Evolutionary conservation across 2,113 vertebrate species (phyloP), one percentile per base, ranked within the genome.

Genomic region (Phrynocephalus versicolor): DNA sequence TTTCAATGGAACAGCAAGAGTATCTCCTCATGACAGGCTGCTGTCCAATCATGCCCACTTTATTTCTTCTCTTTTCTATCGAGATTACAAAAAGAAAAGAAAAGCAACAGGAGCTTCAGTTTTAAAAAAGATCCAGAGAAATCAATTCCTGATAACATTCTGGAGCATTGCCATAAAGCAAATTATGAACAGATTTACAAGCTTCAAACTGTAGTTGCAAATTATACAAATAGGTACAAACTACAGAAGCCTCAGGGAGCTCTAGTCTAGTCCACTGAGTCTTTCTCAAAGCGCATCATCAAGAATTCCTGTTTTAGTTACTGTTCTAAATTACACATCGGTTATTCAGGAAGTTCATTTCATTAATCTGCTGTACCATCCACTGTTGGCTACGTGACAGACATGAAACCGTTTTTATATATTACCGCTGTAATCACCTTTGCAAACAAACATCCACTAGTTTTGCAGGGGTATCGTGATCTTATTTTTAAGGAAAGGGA

Each of bases 291-390:
- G 75, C 58, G 58, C 41, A 51, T 80, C 33, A 73, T 67, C 55
- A 78, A 73, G 69, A 75, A 84, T 82, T 35, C 84, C 1, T 72
- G 65, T 83, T 51, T 79, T 83, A 87, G 10, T 8, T 80, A 88
- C 41, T 81, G 85, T 88, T 89, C 83, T 88, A 85, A 90, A 92
- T 84, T 90, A 90, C 14, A 94, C 88, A 91, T 92, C 90, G 94
- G 90, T 88, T 93, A 87, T 92, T 87, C 75, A 88, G 85, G 90
- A 87, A 87, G 23, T 67, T n/a, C 77, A 86, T 94, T 83, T 69
- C 83, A 83, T 82, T 83, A 90, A 88, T 88, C 82, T 69, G 88
- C 88, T 76, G 77, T 88, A 83, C 86, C 86, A 88, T 30, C 72
- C 81, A 75, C 72, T 82, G 72, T 86, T 64, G 92, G 89, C 88